Evolutionary conservation across 1,140 invertebrate genomes (phyloP).

Genomic region (Physella acuta): DNA sequence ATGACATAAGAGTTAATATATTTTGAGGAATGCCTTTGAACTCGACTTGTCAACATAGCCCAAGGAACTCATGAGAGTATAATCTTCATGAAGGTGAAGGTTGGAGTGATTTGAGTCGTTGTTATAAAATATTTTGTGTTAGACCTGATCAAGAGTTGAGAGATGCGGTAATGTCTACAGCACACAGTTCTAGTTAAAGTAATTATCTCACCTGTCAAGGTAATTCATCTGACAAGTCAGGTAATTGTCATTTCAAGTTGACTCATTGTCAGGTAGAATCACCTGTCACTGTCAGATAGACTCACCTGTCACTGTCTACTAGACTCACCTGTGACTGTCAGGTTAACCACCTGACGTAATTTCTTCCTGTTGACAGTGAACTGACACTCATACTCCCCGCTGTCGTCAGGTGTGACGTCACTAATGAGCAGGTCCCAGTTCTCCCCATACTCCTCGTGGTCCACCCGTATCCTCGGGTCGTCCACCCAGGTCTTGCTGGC

Average conservation of each 20-base stretch:
- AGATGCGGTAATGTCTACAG: no score
- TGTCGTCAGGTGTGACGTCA: conserved; percentile 81
- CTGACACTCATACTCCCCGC: conserved; percentile 88
- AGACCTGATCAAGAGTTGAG: no score
- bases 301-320: no score
- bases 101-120: no score
- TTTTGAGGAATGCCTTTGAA: no score
- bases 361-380: conserved; percentile 68
- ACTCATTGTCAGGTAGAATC: not conserved
- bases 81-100: no score
- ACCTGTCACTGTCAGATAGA: not conserved
- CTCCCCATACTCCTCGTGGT: conserved; percentile 79
- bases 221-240: not conserved
- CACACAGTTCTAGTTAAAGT: not conserved
- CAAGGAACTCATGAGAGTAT: no score
- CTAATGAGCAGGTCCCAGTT: conserved; percentile 88
- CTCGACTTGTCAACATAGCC: no score
- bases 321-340: conserved; percentile 30
- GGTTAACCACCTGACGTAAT: conserved; percentile 25
- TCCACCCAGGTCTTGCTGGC: conserved; percentile 37
- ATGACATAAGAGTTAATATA: no score
- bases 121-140: no score
- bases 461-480: conserved; percentile 32
- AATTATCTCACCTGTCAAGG: not conserved
- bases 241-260: not conserved